Evolutionary conservation across 2,888 invertebrate species (phyloP).

Genomic region (Patella caerulea): DNA sequence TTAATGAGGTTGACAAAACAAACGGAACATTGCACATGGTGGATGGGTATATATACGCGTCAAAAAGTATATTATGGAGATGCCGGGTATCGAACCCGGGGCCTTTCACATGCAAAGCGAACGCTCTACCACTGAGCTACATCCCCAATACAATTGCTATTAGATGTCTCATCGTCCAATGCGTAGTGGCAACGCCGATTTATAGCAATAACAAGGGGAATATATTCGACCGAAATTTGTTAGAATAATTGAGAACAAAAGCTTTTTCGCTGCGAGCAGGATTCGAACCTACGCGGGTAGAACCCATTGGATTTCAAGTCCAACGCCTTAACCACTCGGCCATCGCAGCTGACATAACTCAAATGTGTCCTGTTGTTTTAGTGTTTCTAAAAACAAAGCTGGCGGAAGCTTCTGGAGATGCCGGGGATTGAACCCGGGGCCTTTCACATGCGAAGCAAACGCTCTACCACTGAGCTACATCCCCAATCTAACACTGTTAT

Average conservation of each 20-base stretch:
- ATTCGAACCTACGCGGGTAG: conserved; percentile 26
- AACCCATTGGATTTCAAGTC: conserved; percentile 26
- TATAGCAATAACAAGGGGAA: too few species aligned
- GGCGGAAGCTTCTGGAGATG: background rate
- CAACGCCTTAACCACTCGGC: conserved; percentile 30
- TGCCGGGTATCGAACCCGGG: conserved; percentile 30
- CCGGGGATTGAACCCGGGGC: conserved; percentile 3
- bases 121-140: conserved; percentile 31
- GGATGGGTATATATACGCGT: too few species aligned
- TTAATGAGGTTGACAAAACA: too few species aligned
- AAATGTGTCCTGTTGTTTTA: too few species aligned
- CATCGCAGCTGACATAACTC: conserved; percentile 11
- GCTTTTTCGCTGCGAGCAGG: background rate
- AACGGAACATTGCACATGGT: too few species aligned
- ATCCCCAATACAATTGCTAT: conserved; percentile 16
- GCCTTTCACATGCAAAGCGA: conserved; percentile 31
- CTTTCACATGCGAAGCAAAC: conserved; percentile 6
- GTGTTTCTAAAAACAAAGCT: too few species aligned
- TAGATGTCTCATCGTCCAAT: too few species aligned
- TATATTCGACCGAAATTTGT: too few species aligned
- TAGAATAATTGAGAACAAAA: too few species aligned
- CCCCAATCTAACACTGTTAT: background rate
- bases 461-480: conserved; percentile 6
- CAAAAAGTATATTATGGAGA: conserved; percentile 13
- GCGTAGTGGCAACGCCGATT: too few species aligned